Conservation (phyloP, 2,888 invertebrate genomes). For the Leucozona laternaria region DNA sequence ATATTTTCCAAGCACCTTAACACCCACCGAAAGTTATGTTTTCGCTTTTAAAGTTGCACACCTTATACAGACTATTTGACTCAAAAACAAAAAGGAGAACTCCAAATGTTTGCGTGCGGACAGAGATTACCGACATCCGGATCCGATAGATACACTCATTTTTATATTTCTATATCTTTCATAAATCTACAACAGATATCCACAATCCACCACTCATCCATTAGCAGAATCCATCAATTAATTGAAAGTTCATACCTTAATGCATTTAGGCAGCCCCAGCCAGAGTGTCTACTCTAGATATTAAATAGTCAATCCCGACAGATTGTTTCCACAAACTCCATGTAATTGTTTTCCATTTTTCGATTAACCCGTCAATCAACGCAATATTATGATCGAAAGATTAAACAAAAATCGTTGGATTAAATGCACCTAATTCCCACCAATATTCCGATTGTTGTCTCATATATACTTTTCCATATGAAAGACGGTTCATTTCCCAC, state of each 20-base stretch:
- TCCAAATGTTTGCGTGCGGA: too few species aligned
- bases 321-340: not conserved
- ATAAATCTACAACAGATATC: not conserved
- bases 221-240: slow-evolving; percentile 1
- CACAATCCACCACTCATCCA: not conserved
- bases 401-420: not conserved
- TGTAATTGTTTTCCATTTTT: not conserved
- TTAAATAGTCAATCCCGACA: not conserved
- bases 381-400: not conserved
- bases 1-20: too few species aligned
- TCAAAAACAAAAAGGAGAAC: too few species aligned
- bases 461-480: not conserved
- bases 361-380: not conserved
- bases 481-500: not conserved
- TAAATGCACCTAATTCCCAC: not conserved
- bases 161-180: not conserved
- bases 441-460: not conserved
- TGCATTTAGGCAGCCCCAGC: not conserved
- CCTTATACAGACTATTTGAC: too few species aligned
- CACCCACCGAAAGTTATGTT: too few species aligned
- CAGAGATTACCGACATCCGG: too few species aligned
- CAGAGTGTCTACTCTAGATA: not conserved
- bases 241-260: slow-evolving; percentile 7
- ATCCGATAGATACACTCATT: not conserved
- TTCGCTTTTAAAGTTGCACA: too few species aligned